A percentile compares a stretch with the other conserved stretches of the same genome.
Evolutionary conservation across 2,113 vertebrate species (phyloP).

Genomic region (Rhea americana): DNA sequence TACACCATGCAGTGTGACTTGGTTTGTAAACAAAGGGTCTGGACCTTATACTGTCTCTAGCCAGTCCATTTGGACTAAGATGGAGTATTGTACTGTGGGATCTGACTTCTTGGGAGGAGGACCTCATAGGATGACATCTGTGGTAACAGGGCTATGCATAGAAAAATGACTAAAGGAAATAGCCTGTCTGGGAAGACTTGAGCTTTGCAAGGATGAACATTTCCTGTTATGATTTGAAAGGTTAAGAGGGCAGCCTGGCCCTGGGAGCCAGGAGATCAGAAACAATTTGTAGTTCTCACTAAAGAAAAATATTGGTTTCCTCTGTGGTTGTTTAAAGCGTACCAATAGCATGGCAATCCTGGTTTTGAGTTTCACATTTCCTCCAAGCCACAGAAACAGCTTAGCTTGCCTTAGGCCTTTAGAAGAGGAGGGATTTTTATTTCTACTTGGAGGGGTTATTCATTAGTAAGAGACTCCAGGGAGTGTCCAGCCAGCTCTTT

Average conservation of each 20-base stretch:
- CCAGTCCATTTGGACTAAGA: accelerated
- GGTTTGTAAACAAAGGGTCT: neutral
- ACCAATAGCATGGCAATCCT: neutral
- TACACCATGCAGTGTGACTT: accelerated
- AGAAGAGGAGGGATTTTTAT: neutral
- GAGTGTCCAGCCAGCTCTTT: neutral
- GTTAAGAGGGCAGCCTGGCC: constrained; percentile 42
- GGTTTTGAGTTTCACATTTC: neutral
- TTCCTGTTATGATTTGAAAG: constrained; percentile 68
- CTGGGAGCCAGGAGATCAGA: constrained; percentile 55
- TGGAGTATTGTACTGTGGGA: neutral
- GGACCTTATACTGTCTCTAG: neutral
- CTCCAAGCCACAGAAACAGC: neutral
- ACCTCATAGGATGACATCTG: neutral
- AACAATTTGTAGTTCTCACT: neutral
- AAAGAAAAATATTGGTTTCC: neutral
- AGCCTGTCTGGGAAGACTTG: constrained; percentile 34
- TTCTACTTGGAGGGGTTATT: too few relatives aligned
- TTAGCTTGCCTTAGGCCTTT: neutral
- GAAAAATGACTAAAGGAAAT: neutral
- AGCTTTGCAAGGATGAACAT: constrained; percentile 1
- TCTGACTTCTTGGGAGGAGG: neutral
- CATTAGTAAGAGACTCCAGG: neutral
- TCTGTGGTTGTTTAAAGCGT: neutral
- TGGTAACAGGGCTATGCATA: neutral